phyloP scores from a whole-genome alignment of 1,140 invertebrate species.

The Temnothorax longispinosus region DNA sequence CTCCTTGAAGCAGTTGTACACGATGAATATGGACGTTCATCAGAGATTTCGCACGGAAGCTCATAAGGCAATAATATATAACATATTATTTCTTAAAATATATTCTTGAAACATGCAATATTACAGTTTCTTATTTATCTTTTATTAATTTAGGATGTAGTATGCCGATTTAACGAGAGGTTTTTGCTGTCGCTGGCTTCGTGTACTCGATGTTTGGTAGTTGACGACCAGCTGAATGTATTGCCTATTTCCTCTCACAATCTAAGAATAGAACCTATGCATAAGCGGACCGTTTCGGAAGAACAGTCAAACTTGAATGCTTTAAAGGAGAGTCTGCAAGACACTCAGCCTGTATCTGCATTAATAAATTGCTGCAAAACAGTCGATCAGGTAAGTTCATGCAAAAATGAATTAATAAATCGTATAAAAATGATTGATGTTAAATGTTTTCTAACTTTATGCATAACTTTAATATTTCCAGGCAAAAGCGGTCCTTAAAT shows the following conservation, averaged over 20 bases:
- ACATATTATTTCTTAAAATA: background rate
- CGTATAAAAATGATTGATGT: background rate
- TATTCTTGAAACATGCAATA: background rate
- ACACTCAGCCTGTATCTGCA: slow-evolving; percentile 95
- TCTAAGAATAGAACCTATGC: slow-evolving; percentile 91
- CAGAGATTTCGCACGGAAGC: slow-evolving; percentile 96
- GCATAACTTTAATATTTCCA: slow-evolving; percentile 73
- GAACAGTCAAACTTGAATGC: slow-evolving; percentile 88
- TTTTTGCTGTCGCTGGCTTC: slow-evolving; percentile 97
- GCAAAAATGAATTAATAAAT: background rate
- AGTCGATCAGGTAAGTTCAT: slow-evolving; percentile 91
- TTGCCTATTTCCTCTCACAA: slow-evolving; percentile 97
- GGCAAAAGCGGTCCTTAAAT: slow-evolving; percentile 96
- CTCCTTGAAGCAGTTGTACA: slow-evolving; percentile 97
- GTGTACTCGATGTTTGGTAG: slow-evolving; percentile 95
- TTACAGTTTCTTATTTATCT: slow-evolving; percentile 1
- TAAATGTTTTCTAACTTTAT: slow-evolving; percentile 29
- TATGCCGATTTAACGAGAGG: slow-evolving; percentile 98
- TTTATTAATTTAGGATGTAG: slow-evolving; percentile 88
- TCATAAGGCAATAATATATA: slow-evolving; percentile 87
- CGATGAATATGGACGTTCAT: slow-evolving; percentile 99
- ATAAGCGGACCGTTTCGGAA: slow-evolving; percentile 82
- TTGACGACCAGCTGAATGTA: slow-evolving; percentile 97
- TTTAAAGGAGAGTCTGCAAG: slow-evolving; percentile 92
- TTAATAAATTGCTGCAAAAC: slow-evolving; percentile 97